Evolutionary conservation across 2,113 vertebrate species (phyloP), one percentile per base, ranked within the genome.

Genomic region (Nycticorax nycticorax): DNA sequence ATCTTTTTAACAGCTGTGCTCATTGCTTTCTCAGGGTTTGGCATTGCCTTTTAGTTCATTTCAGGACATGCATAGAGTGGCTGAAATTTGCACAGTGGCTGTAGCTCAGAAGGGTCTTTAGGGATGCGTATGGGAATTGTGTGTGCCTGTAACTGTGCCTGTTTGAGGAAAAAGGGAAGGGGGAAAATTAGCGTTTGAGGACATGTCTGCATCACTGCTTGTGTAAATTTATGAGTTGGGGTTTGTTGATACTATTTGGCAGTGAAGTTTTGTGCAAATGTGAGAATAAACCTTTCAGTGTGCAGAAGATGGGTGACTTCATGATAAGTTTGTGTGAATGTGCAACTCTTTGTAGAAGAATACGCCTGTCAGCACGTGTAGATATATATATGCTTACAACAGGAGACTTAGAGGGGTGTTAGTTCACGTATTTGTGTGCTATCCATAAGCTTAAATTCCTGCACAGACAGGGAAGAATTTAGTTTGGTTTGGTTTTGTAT

Each of bases 1-100:
- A 96, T 90, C 72, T 93, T 87, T 84, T 83, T 75, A 92, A 75
- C 92, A 81, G 77, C 86, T 84, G 15, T 26, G 27, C 37, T 72
- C 48, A 21, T 52, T 84, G 76, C 76, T 89, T 91, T 92, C 39
- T 77, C 56, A 68, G 64, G 13, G 12, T 84, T 90, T 92, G 79
- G 88, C 68, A 60, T 48, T 78, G 59, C 47, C 50, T 86, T 59
- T 75, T 37, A 87, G 91, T 91, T 96, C 76, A 91, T 72, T 94
- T 93, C 73, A 89, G 92, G 95, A 89, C 88, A 72, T 72, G 75
- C 2, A 10, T 0, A 32, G 47, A 50, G 28, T 67, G n/a, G 13
- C 59, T 93, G 78, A 76, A 85, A 60, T 60, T 77, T 91, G 55
- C 72, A 33, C 10, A 55, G 41, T n/a, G 52, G 14, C 59, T 80